Base-by-base conservation (phyloP, 2,113 vertebrate species). In the Anhinga anhinga region DNA sequence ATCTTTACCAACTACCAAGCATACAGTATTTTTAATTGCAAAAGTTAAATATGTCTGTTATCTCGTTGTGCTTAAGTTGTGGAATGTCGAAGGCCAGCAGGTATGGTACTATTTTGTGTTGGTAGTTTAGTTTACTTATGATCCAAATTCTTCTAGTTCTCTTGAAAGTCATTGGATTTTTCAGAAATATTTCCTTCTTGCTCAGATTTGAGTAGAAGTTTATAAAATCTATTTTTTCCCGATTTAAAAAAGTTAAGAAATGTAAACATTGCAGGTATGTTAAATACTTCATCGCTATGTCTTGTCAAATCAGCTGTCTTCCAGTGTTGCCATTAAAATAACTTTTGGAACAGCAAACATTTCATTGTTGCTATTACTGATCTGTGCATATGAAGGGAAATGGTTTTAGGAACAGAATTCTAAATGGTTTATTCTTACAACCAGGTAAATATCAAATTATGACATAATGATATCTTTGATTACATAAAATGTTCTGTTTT, bases 1-100 rank as follows among this genome's bases (percentile, higher is more conserved):
- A 55, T 56, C 53, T 63, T 72, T 84, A 73, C 72, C 44, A n/a
- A 0, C 61, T 67, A 5, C 34, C 70, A 50, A 23, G 63, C 59
- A 49, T 34, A 26, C 22, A 9, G 45, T 36, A 13, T 30, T 72
- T 92, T 86, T 84, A 56, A 61, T 32, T 91, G 52, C 36, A 88
- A 82, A 97, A 96, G 74, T 86, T 95, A 74, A 98, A 94, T 88
- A 99, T 98, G 98, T 98, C 98, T 70, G 78, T 98, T 97, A 97
- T 97, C 96, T 98, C 97, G 2, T 78, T 98, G 88, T 98, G 98
- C 97, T 98, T 99, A 66, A 98, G 90, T 40, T 98, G 98, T 97
- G 98, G 98, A 92, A 92, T 93, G 86, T 96, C 65, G 10, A 98
- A 98, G 97, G 82, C 70, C 77, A 96, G 69, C 97, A 98, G 98